phyloP scores from a whole-genome alignment of 2,113 vertebrate genomes.

The Genyomyrus donnyi region DNA sequence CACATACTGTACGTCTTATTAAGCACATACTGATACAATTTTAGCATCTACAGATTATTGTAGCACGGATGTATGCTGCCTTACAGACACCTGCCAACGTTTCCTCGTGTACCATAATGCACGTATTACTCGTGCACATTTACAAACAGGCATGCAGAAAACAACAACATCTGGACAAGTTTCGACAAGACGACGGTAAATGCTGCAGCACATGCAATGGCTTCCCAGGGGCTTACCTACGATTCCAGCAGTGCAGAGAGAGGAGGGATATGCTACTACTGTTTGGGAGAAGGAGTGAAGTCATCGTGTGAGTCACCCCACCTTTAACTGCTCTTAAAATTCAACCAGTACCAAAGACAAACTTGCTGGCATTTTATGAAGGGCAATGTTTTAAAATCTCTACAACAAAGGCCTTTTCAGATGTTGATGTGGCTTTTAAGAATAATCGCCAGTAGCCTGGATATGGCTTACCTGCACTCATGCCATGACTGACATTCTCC shows the following conservation, averaged over 20 bases:
- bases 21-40: neutral
- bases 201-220: neutral
- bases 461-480: slow-evolving; percentile 58
- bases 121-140: neutral
- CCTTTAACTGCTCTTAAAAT: neutral
- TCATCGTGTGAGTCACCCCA: slow-evolving; percentile 16
- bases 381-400: neutral
- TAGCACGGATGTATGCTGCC: neutral
- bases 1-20: neutral
- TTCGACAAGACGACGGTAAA: neutral
- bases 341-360: neutral
- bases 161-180: neutral
- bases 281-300: slow-evolving; percentile 33
- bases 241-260: slow-evolving; percentile 57
- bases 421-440: neutral
- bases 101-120: neutral
- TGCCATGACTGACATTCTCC: slow-evolving; percentile 62
- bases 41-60: neutral
- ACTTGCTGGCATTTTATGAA: neutral
- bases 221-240: slow-evolving; percentile 53
- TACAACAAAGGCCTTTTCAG: neutral
- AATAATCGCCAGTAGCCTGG: neutral
- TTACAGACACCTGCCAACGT: neutral
- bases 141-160: neutral
- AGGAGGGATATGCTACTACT: slow-evolving; percentile 65